A percentile compares a stretch with the other conserved stretches of the same genome.
Conservation (phyloP, 64 coral and sea anemone genomes). For the Astreopora myriophthalma region DNA sequence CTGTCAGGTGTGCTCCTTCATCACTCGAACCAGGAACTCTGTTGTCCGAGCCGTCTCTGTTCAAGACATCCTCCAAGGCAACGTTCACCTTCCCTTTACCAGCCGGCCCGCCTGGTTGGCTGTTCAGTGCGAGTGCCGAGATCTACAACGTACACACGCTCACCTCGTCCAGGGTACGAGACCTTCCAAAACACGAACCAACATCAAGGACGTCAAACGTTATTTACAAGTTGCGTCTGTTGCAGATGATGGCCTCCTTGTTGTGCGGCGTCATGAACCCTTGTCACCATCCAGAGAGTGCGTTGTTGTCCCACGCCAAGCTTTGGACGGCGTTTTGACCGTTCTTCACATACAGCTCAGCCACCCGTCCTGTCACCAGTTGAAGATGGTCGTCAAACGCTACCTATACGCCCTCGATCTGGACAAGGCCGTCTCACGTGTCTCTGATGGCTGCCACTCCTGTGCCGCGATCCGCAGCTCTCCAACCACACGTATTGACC, state of each 20-base stretch:
- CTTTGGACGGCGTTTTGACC: slow-evolving; percentile 41
- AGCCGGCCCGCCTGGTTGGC: slow-evolving; percentile 42
- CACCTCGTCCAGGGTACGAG: slow-evolving; percentile 50
- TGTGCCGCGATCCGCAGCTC: slow-evolving; percentile 37
- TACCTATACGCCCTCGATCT: slow-evolving; percentile 56
- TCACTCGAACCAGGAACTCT: background rate
- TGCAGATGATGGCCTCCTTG: slow-evolving; percentile 50
- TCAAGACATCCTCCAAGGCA: slow-evolving; percentile 34
- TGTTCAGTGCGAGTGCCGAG: slow-evolving; percentile 35
- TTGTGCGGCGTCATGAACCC: slow-evolving; percentile 44
- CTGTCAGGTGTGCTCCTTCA: slow-evolving; percentile 31
- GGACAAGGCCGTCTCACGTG: slow-evolving; percentile 26
- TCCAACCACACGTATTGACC: slow-evolving; percentile 19
- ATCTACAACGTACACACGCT: slow-evolving; percentile 37
- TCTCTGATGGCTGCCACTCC: slow-evolving; percentile 35
- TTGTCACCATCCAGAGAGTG: slow-evolving; percentile 23
- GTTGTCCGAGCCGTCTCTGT: background rate
- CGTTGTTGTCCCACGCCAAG: slow-evolving; percentile 58
- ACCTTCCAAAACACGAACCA: slow-evolving; percentile 31
- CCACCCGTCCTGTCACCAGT: slow-evolving; percentile 57
- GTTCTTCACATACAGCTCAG: slow-evolving; percentile 40
- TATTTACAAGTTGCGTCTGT: slow-evolving; percentile 45
- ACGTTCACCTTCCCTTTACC: slow-evolving; percentile 44
- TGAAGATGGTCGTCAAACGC: slow-evolving; percentile 52
- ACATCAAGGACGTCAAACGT: slow-evolving; percentile 55